Conservation (phyloP, 1,140 invertebrate genomes). For the Trissolcus basalis region DNA sequence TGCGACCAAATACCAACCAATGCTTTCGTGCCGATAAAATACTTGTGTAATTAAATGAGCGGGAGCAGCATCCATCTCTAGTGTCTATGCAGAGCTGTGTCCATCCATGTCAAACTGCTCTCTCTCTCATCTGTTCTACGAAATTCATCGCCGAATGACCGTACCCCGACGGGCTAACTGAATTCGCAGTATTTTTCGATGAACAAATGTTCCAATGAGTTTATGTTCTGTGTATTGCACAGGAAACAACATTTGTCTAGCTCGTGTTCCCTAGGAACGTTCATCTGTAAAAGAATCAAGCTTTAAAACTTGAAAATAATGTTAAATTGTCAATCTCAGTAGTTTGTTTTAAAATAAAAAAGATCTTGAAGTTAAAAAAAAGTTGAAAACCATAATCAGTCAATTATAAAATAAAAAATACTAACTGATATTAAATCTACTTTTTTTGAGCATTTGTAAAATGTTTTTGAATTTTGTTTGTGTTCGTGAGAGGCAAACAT, state of each 20-base stretch:
- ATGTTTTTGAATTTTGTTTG: too few relatives aligned
- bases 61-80: conserved; percentile 70
- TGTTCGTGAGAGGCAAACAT: too few relatives aligned
- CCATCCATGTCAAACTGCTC: conserved; percentile 43
- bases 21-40: conserved; percentile 74
- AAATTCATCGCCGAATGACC: conserved; percentile 37
- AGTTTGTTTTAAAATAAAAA: too few relatives aligned
- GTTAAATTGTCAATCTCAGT: too few relatives aligned
- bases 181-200: conserved; percentile 24
- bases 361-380: too few relatives aligned
- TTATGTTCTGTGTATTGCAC: too few relatives aligned
- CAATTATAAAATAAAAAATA: background rate
- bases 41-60: conserved; percentile 75
- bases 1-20: conserved; percentile 66
- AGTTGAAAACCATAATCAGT: background rate
- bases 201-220: conserved; percentile 20
- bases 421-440: too few relatives aligned
- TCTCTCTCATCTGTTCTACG: conserved; percentile 18
- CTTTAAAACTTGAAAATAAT: too few relatives aligned
- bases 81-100: conserved; percentile 61
- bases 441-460: too few relatives aligned
- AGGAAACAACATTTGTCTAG: too few relatives aligned
- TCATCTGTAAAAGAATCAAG: too few relatives aligned
- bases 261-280: too few relatives aligned
- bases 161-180: conserved; percentile 39